These are phyloP conservation scores for Lysandra bellargus DNA, from an alignment of 2,888 invertebrate genomes.

Conservation along the genomic window DNA sequence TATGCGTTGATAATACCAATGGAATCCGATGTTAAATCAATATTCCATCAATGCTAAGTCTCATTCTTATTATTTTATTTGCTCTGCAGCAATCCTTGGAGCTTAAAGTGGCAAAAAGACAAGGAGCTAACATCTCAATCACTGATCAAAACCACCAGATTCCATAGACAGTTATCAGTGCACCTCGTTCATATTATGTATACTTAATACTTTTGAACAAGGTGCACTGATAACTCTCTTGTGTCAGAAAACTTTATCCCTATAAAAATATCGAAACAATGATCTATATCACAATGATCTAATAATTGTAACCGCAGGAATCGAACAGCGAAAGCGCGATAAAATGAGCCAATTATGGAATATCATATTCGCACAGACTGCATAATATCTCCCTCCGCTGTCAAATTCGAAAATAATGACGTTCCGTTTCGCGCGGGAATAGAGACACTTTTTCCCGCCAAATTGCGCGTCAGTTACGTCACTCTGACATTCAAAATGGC, in stretches of 20 bases:
- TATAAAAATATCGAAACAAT: not conserved
- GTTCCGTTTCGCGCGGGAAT: conserved; percentile 39
- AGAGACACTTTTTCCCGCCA: conserved; percentile 52
- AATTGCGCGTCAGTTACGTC: conserved; percentile 55
- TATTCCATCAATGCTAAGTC: too few species aligned
- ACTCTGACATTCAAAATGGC: conserved; percentile 41
- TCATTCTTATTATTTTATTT: too few species aligned
- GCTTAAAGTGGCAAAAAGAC: too few species aligned
- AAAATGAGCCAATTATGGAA: conserved; percentile 42
- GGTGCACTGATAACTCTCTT: too few species aligned
- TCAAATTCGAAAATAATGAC: conserved; percentile 15
- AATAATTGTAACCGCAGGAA: conserved; percentile 1
- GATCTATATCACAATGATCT: conserved; percentile 1
- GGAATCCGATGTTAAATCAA: too few species aligned
- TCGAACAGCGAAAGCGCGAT: not conserved
- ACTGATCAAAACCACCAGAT: too few species aligned
- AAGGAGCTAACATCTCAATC: too few species aligned
- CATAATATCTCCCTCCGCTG: not conserved
- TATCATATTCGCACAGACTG: conserved; percentile 70
- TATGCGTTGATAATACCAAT: too few species aligned
- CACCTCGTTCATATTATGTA: too few species aligned
- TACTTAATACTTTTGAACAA: too few species aligned
- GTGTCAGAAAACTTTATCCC: not conserved
- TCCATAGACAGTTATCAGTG: too few species aligned
- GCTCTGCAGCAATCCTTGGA: too few species aligned